Evolutionary conservation across 2,888 invertebrate species (phyloP), one percentile per base, ranked within the genome.

Genomic region (Prostheceraeus crozeri): DNA sequence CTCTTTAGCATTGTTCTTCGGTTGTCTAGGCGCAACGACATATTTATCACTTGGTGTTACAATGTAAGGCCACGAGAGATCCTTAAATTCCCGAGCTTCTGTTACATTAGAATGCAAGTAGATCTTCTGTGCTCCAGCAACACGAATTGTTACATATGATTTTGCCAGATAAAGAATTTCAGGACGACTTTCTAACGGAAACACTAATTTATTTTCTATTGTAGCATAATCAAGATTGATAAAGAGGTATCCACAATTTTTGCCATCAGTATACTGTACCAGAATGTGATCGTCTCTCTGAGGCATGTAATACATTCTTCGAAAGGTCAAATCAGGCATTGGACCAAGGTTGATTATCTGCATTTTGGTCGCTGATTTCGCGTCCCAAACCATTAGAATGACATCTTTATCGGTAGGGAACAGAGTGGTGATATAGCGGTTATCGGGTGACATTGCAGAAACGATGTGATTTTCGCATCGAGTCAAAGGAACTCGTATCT

Each of bases 341-440:
- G 14, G 10, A 27, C 60, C 60, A 14, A 59, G 35, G 35, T 59
- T 59, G 36, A 59, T 27, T 6, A 59, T 61, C 59, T 61, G 60
- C n/a, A 60, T 19, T 36, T 59, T 59, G n/a, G 60, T 59, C 6
- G 60, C 60, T 11, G 60, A 19, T n/a, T 35, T 30, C 2, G 60
- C 30, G 36, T 59, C 60, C 60, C 60, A 59, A 2, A 61, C 35
- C 10, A 27, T 33, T 6, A 59, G 25, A n/a, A 59, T 23, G 1
- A 33, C 19, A n/a, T 59, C 60, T 4, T 19, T 19, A 2, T 16
- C 8, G 6, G 27, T 16, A 4, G 25, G 2, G 4, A 61, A 2
- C 2, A 59, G 35, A 2, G 60, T 59, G 4, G 60, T 25, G 10
- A 59, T 16, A 30, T 62, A 59, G 1, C 60, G 59, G 25, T 59